A percentile compares a stretch with the other conserved stretches of the same genome.
These are phyloP conservation scores for Mellivora capensis DNA, from an alignment of 2,113 vertebrate genomes.

Conservation along the genomic window DNA sequence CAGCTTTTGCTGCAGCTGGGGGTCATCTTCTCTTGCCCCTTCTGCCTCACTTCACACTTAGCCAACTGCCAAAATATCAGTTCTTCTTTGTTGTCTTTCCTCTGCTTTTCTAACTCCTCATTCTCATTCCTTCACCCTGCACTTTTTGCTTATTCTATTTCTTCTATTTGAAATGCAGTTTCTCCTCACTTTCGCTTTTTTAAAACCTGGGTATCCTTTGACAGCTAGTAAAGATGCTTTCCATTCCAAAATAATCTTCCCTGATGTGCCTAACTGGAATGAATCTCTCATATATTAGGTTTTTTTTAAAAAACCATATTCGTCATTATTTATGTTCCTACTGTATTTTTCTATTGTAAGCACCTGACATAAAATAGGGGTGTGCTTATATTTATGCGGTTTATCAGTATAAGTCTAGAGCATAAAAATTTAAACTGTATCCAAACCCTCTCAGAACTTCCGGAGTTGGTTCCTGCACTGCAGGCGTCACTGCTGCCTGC, in stretches of 20 bases:
- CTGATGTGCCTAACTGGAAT: not conserved
- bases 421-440: not conserved
- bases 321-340: not conserved
- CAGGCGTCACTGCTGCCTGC: not conserved
- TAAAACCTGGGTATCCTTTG: not conserved
- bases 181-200: not conserved
- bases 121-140: not conserved
- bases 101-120: not conserved
- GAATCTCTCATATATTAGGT: not conserved
- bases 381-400: not conserved
- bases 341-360: not conserved
- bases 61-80: not conserved
- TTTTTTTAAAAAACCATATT: not conserved
- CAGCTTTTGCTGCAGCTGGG: not conserved
- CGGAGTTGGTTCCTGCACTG: not conserved
- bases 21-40: not conserved
- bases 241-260: not conserved
- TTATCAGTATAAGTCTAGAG: not conserved
- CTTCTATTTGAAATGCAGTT: not conserved
- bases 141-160: not conserved
- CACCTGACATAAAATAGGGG: not conserved
- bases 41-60: not conserved
- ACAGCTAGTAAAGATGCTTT: not conserved
- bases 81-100: not conserved
- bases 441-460: not conserved